Evolutionary conservation across 2,113 vertebrate genomes (phyloP).

Genomic region (Strix uralensis): DNA sequence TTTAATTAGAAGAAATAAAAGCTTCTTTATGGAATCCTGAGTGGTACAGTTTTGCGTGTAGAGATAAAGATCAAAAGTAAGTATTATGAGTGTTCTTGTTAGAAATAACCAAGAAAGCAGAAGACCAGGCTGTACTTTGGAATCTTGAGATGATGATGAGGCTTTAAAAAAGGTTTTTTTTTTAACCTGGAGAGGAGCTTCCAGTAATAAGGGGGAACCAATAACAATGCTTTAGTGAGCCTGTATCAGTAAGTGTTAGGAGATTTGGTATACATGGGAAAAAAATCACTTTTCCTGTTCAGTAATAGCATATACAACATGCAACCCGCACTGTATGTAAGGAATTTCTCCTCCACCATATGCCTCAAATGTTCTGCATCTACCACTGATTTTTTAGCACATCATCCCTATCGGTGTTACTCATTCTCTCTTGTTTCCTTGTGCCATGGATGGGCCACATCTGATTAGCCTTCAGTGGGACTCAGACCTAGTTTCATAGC

Average conservation of each 20-base stretch:
- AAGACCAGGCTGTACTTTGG: not conserved
- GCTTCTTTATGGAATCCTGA: not conserved
- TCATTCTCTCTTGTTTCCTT: not conserved
- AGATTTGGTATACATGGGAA: not conserved
- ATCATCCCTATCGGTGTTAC: not conserved
- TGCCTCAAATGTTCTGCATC: not conserved
- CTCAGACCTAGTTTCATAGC: not conserved
- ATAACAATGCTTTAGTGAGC: not conserved
- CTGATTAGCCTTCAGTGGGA: not conserved
- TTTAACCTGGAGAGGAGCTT: not conserved
- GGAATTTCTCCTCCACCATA: not conserved
- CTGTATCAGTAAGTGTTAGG: not conserved
- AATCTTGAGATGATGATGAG: not conserved
- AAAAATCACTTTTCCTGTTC: not conserved
- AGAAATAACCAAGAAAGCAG: not conserved
- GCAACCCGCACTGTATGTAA: not conserved
- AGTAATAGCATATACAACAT: not conserved
- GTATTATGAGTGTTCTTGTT: not conserved
- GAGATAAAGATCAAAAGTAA: not conserved
- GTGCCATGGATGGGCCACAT: not conserved
- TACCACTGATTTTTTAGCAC: not conserved
- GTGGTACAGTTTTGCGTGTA: not conserved
- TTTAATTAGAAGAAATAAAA: not conserved
- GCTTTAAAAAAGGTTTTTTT: not conserved
- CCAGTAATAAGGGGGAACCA: not conserved